Base-by-base conservation (phyloP, 2,113 vertebrate species). In the Hydropotes inermis region DNA sequence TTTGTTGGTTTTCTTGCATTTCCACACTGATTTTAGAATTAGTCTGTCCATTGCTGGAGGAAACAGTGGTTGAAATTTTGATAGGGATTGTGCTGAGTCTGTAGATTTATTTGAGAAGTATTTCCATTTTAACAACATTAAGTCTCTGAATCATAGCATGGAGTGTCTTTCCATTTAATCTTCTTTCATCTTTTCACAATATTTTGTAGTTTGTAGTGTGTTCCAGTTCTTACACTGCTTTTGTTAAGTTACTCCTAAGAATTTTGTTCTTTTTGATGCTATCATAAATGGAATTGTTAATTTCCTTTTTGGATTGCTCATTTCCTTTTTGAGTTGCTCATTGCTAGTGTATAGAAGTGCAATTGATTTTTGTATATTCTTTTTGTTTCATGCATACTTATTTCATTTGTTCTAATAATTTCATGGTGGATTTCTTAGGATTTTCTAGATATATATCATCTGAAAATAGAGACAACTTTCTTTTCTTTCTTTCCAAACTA, bases 21-120 rank as follows among this genome's bases (percentile, higher is more conserved):
- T 96, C 83, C 28, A 27, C 64, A 47, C 87, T 89, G 50, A 94
- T 86, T 87, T 89, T 95, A 64, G 25, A 87, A 92, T 93, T 23
- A 83, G 83, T 4, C 45, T 94, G 67, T 81, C 15, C 33, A 6
- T 92, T 88, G 95, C 57, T 85, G 30, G 28, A 58, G 7, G 23
- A 17, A 54, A 86, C 81, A 7, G 14, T 55, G 60, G 16, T 9
- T 84, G 52, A 97, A 7, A 83, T 78, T 87, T 95, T 92, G 39
- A 87, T 36, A 52, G 74, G 36, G 30, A 67, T 57, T 45, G 3
- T 76, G 52, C 60, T 95, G n/a, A 52, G 54, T 92, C 39, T 64
- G 11, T 60, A 61, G 8, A 36, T 93, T 64, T 74, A 30, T 89
- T 61, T 76, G 61, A 33, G n/a, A 17, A 74, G 23, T 54, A 43